Base-by-base conservation (phyloP, 2,113 vertebrate genomes). In the Burhinus oedicnemus region DNA sequence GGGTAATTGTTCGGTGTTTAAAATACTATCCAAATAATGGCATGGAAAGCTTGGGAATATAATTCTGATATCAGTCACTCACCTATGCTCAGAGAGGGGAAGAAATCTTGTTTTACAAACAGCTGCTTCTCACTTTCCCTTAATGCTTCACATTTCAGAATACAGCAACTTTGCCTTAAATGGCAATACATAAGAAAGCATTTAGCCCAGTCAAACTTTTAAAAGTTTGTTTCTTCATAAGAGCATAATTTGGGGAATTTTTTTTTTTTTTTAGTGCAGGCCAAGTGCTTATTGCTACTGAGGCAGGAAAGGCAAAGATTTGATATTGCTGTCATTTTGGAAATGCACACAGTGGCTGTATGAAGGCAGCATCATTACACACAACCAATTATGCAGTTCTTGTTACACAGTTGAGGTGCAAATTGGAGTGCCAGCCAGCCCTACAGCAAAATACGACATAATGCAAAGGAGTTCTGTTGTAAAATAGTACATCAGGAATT, bases 151-250 rank as follows among this genome's bases (percentile, higher is more conserved):
- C 7, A 4, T 94, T 93, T 89, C 66, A 66, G 58, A 85, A 62
- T 61, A 40, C 74, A 87, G 52, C 83, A 85, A 13, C 36, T 82
- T 45, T 10, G 8, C 44, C 61, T 45, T 62, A 61, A 91, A 65
- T 22, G 69, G 34, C 74, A 85, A 27, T 51, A 74, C 18, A 6
- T 68, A 60, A 64, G n/a, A 88, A 66, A 84, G 36, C 61, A 23
- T 83, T 95, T 82, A 93, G 32, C 78, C 94, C 85, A 95, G 60
- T 80, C 87, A 74, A 88, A 62, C 78, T 86, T 96, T 87, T 51
- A 65, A 76, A 87, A 54, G 74, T 89, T 89, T 82, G 22, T 88
- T 90, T 94, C 78, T 79, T 90, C 74, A 77, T 89, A 79, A 93
- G 91, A 95, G 45, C 62, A 27, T 58, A 12, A 79, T 88, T 76